phyloP scores from a whole-genome alignment of 2,113 vertebrate genomes.

The Xiphophorus hellerii region DNA sequence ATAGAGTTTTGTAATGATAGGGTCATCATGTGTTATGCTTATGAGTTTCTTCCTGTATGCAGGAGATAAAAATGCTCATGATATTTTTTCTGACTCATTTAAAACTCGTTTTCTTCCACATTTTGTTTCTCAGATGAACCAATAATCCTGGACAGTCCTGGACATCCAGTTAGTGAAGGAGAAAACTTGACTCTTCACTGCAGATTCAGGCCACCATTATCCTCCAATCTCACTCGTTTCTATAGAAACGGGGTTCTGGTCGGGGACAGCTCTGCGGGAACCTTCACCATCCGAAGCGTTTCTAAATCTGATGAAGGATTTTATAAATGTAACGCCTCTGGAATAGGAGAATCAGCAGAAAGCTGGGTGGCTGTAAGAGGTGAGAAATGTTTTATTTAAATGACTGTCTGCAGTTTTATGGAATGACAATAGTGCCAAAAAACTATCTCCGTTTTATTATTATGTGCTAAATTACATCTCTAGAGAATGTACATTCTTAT shows the following conservation, averaged over 20 bases:
- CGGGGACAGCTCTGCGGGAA: neutral
- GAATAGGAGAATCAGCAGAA: neutral
- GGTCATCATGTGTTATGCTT: neutral
- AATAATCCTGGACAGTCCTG: conserved; percentile 43
- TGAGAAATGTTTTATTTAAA: neutral
- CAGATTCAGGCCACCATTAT: fast-evolving
- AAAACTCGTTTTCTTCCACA: neutral
- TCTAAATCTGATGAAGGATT: conserved; percentile 10
- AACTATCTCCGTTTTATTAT: neutral
- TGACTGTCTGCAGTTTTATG: neutral
- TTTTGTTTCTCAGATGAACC: neutral
- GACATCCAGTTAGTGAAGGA: conserved; percentile 2
- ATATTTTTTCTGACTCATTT: neutral
- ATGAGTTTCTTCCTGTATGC: neutral
- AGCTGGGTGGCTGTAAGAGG: conserved; percentile 36
- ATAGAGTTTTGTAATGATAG: neutral
- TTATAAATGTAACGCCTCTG: conserved; percentile 39
- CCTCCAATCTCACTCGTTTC: neutral
- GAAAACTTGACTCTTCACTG: conserved; percentile 24
- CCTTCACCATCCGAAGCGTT: neutral
- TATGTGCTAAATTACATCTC: neutral
- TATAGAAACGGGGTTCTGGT: neutral
- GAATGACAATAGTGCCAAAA: neutral
- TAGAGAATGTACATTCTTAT: too few relatives aligned
- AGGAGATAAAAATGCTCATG: neutral